These are phyloP conservation scores for Mamestra configurata DNA, from an alignment of 1,140 invertebrate species.

Conservation along the genomic window DNA sequence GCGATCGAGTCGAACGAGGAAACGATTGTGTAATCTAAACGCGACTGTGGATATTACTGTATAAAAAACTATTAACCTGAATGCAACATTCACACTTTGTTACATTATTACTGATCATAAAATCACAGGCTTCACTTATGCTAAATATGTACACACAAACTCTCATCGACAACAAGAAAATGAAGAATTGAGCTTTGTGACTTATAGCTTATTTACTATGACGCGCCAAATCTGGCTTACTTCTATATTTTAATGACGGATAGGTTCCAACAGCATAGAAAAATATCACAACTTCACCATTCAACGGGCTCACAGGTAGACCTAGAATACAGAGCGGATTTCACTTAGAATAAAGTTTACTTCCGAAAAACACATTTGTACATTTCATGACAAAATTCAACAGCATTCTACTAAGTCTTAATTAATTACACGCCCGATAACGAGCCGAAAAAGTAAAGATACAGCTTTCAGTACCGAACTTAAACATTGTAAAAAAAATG, in stretches of 20 bases:
- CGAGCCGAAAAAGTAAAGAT: conserved; percentile 73
- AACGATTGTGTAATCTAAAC: conserved; percentile 48
- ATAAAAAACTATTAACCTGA: conserved; percentile 57
- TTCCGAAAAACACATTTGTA: conserved; percentile 87
- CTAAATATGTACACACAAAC: conserved; percentile 86
- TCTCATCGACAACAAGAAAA: conserved; percentile 81
- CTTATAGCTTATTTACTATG: conserved; percentile 78
- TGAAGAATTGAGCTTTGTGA: conserved; percentile 83
- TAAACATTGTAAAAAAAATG: conserved; percentile 81
- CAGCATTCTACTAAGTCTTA: conserved; percentile 87
- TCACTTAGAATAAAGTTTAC: conserved; percentile 85
- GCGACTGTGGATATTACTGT: conserved; percentile 44
- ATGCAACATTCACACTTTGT: conserved; percentile 66
- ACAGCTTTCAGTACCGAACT: conserved; percentile 82
- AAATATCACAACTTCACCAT: conserved; percentile 87
- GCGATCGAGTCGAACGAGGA: conserved; percentile 57
- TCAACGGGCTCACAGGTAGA: conserved; percentile 79
- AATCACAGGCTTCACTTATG: conserved; percentile 84
- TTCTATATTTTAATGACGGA: conserved; percentile 65
- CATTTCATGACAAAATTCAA: conserved; percentile 87
- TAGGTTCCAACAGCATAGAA: conserved; percentile 73
- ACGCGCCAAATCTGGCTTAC: conserved; percentile 66
- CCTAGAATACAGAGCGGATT: conserved; percentile 84
- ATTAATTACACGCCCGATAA: conserved; percentile 77
- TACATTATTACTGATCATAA: conserved; percentile 74